Evolutionary conservation across 2,888 invertebrate species (phyloP).

Genomic region (Acrocyrtus sp.): DNA sequence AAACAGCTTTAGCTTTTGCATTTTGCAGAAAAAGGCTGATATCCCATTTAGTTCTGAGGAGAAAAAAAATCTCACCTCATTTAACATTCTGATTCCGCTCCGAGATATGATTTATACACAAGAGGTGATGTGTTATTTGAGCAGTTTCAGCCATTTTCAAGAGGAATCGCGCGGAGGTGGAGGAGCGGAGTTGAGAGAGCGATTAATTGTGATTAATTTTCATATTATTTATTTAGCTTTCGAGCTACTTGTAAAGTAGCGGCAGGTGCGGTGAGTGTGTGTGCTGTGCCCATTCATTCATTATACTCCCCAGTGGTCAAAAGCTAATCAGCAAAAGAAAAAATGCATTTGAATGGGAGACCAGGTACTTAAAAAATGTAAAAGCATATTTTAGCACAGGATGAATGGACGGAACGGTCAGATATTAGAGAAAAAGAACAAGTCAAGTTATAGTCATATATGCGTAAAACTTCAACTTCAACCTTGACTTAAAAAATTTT

Average conservation of each 20-base stretch:
- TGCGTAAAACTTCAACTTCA: no score
- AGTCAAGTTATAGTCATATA: neutral
- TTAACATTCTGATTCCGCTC: constrained; percentile 40
- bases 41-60: no score
- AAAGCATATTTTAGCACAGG: neutral
- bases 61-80: constrained; percentile 32
- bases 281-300: neutral
- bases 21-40: neutral
- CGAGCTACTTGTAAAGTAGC: no score
- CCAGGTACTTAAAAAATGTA: no score
- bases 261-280: no score
- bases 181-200: no score
- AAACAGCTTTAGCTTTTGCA: neutral
- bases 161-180: neutral
- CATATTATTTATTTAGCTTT: neutral
- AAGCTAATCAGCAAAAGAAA: neutral
- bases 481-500: no score
- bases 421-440: neutral
- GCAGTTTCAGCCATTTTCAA: neutral
- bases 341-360: neutral
- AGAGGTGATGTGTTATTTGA: no score
- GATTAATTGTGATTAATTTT: neutral
- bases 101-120: constrained; percentile 24
- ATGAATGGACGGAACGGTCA: neutral
- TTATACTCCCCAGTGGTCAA: neutral